Evolutionary conservation across 2,888 invertebrate genomes (phyloP).

Genomic region (Amblyjoppa fuscipennis): DNA sequence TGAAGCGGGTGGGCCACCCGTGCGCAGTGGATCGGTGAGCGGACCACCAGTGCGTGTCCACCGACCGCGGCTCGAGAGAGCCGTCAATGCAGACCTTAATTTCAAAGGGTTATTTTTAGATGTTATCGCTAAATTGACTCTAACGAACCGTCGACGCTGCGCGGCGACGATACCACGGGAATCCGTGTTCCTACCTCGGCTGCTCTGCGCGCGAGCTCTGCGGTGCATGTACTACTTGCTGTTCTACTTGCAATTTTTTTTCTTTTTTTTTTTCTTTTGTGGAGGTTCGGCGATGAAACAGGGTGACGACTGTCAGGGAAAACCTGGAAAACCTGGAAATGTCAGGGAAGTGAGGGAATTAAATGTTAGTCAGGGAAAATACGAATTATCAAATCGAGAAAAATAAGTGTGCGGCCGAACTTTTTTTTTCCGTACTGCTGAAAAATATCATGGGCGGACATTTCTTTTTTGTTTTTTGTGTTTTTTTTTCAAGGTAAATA

Average conservation of each 20-base stretch:
- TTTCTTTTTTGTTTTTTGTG: too few relatives aligned
- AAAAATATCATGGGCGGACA: too few relatives aligned
- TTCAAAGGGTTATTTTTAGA: conserved; percentile 77
- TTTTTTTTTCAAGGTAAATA: too few relatives aligned
- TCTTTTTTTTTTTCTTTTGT: too few relatives aligned
- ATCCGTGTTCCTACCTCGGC: background rate
- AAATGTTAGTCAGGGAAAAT: too few relatives aligned
- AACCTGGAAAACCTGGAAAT: too few relatives aligned
- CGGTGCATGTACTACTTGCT: background rate
- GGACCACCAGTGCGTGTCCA: background rate
- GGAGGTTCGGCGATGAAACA: background rate
- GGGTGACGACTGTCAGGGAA: too few relatives aligned
- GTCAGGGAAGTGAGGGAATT: too few relatives aligned
- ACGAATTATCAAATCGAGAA: too few relatives aligned
- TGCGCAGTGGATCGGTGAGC: background rate
- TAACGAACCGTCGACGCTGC: conserved; percentile 68
- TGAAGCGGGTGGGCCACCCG: conserved; percentile 8
- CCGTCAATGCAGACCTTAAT: conserved; percentile 71
- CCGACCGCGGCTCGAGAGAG: conserved; percentile 11
- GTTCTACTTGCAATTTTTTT: background rate
- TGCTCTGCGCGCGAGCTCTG: background rate
- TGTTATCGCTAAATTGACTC: conserved; percentile 76
- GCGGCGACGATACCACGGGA: conserved; percentile 26
- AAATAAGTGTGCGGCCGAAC: too few relatives aligned
- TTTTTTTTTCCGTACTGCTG: too few relatives aligned